Conservation (phyloP, 2,888 invertebrate species). For the Dolichopus griseipennis region DNA sequence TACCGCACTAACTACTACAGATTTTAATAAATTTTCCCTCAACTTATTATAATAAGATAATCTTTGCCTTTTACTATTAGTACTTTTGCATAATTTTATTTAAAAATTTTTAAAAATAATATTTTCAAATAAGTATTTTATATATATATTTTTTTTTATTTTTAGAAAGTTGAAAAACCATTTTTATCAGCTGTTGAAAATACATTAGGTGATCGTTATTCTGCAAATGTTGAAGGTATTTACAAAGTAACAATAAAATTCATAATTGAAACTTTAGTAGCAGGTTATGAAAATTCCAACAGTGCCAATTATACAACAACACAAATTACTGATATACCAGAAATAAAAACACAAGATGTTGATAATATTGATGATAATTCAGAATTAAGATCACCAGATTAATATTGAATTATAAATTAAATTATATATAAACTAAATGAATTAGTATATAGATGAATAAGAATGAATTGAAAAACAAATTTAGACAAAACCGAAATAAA, state of each 20-base stretch:
- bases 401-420: not conserved
- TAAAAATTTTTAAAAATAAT: not conserved
- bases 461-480: no score
- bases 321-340: not conserved
- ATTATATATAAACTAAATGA: no score
- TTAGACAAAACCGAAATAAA: no score
- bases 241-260: constrained; percentile 82
- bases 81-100: no score
- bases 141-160: constrained; percentile 28
- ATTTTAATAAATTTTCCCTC: no score
- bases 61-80: no score
- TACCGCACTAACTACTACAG: no score
- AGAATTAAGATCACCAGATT: not conserved
- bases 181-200: constrained; percentile 78
- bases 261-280: constrained; percentile 73
- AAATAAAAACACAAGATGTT: not conserved
- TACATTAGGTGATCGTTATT: constrained; percentile 79
- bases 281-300: constrained; percentile 54
- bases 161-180: constrained; percentile 82
- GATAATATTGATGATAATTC: not conserved
- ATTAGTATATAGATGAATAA: no score
- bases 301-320: constrained; percentile 21
- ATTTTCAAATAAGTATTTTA: not conserved
- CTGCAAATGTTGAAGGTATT: constrained; percentile 79
- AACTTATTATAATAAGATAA: no score